Evolutionary conservation across 2,888 invertebrate genomes (phyloP), one percentile per base, ranked within the genome.

Genomic region (Eucera pruinosa): DNA sequence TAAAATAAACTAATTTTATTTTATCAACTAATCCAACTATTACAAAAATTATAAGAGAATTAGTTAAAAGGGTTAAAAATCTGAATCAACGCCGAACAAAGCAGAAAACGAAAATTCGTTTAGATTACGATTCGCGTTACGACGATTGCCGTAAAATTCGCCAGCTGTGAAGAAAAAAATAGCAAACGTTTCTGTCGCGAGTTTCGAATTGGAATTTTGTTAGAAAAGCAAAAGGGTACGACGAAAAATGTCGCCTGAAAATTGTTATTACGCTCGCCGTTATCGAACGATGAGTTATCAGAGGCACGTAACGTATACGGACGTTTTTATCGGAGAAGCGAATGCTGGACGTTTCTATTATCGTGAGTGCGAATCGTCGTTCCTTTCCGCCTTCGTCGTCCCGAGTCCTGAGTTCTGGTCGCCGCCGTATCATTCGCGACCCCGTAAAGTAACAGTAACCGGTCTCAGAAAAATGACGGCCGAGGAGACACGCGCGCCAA

Each of bases 291-390:
- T 36, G 47, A 48, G 55, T n/a, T 72, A 72, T 72, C 68, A 27
- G 18, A 25, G 23, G 45, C 41, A 61, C 13, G 25, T 73, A 73
- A 67, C 78, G 43, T 72, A 79, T 57, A 54, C 65, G n/a, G 20
- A 5, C n/a, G 20, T 50, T 48, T 75, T 79, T 82, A 82, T 75
- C 79, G 47, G 68, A 20, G 41, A 20, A 13, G 50, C 64, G n/a
- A n/a, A 25, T 4, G 61, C 60, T 39, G 60, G 61, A 82, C 67
- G 79, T 79, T 80, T 79, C 79, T 79, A 82, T 82, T 79, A 82
- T 82, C 82, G 67, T 48, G 52, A 60, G 48, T 58, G 75, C 25
- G 74, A 74, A 82, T 82, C 82, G 71, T 83, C 77, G 55, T 69
- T 58, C 58, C 71, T 65, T 57, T 68, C 61, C 55, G 57, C 80